Conservation (phyloP, 2,888 invertebrate species). For the Coleophora flavipennella region DNA sequence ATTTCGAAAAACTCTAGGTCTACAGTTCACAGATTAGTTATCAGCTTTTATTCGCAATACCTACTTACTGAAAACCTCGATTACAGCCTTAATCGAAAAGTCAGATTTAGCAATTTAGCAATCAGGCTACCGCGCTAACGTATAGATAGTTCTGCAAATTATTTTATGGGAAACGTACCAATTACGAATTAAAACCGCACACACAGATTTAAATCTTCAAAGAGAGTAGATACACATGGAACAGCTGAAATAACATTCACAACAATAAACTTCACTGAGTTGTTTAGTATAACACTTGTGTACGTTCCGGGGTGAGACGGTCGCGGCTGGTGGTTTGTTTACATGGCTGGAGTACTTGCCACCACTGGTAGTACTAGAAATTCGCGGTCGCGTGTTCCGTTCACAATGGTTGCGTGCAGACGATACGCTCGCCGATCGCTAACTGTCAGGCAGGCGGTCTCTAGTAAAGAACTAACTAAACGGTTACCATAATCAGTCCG, state of each 20-base stretch:
- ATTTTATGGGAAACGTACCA: background rate
- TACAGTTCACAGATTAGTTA: constrained; percentile 14
- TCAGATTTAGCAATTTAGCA: background rate
- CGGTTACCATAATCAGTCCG: constrained; percentile 17
- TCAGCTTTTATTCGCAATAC: constrained; percentile 6
- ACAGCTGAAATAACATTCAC: constrained; percentile 8
- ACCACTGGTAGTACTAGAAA: too few relatives aligned
- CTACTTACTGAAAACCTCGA: background rate
- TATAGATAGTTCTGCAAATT: too few relatives aligned
- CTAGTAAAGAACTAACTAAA: too few relatives aligned
- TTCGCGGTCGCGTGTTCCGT: constrained; percentile 1
- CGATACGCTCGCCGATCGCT: constrained; percentile 38
- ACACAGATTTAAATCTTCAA: constrained; percentile 5
- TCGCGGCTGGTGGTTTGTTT: constrained; percentile 35
- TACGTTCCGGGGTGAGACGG: constrained; percentile 32
- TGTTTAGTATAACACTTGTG: constrained; percentile 27
- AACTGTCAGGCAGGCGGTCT: constrained; percentile 39
- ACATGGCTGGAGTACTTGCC: constrained; percentile 19
- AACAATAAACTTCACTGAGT: constrained; percentile 10
- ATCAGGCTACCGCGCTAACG: constrained; percentile 1
- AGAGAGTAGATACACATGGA: constrained; percentile 14
- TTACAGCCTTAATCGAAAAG: background rate
- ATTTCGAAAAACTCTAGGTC: too few relatives aligned
- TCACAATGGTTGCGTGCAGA: constrained; percentile 28
- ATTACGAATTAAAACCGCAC: background rate